These are phyloP conservation scores for Somateria mollissima DNA, from an alignment of 2,797 vertebrate species.

Conservation along the genomic window DNA sequence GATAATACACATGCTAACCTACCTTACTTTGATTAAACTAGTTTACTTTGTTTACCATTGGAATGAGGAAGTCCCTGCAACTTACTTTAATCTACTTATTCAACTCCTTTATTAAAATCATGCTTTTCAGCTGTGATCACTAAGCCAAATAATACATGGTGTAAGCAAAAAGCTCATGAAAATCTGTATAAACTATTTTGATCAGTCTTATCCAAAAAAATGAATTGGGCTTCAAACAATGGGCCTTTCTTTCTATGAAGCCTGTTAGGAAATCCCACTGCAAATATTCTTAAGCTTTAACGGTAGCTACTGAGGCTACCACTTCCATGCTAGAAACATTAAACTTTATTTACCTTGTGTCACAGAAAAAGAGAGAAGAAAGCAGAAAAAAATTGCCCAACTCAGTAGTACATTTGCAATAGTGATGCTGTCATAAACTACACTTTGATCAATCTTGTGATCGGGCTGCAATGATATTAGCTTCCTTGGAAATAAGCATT, in stretches of 20 bases:
- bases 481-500: neutral
- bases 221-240: slow-evolving; percentile 43
- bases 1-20: neutral
- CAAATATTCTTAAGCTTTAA: slow-evolving; percentile 25
- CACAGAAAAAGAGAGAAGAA: neutral
- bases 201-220: slow-evolving; percentile 45
- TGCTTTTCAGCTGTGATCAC: slow-evolving; percentile 55
- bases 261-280: slow-evolving; percentile 40
- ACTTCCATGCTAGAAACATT: neutral
- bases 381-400: neutral
- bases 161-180: slow-evolving; percentile 59
- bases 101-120: slow-evolving; percentile 55
- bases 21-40: neutral
- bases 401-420: neutral
- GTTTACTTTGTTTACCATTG: slow-evolving; percentile 19
- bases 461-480: neutral
- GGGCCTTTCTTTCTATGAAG: slow-evolving; percentile 5
- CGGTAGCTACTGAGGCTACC: neutral
- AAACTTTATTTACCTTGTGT: neutral
- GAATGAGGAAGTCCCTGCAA: slow-evolving; percentile 33
- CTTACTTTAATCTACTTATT: slow-evolving; percentile 64
- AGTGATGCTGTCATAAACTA: neutral
- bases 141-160: slow-evolving; percentile 59
- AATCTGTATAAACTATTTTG: slow-evolving; percentile 67
- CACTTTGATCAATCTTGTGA: neutral